phyloP scores from a whole-genome alignment of 2,113 vertebrate species.

The rat (Rattus norvegicus) region GRCr8 NC_086022.1:79434501-79435000 shows the following conservation, averaged over 20 bases:
- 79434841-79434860: not conserved
- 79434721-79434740: not conserved
- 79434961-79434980: not conserved
- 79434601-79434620: not conserved
- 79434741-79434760: not conserved
- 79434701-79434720: not conserved
- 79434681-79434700: not conserved
- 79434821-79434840: not conserved
- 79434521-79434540: too few species aligned
- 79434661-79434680: not conserved
- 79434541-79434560: not conserved
- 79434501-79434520: too few species aligned
- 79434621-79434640: not conserved
- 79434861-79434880: not conserved
- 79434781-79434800: not conserved
- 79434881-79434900: not conserved
- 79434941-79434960: not conserved
- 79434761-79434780: not conserved
- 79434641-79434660: not conserved
- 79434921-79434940: not conserved
- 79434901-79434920: not conserved
- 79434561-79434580: not conserved
- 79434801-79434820: not conserved
- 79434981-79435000: too few species aligned
- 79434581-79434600: not conserved